phyloP scores from a whole-genome alignment of 2,113 vertebrate genomes.

The Hippolais icterina region DNA sequence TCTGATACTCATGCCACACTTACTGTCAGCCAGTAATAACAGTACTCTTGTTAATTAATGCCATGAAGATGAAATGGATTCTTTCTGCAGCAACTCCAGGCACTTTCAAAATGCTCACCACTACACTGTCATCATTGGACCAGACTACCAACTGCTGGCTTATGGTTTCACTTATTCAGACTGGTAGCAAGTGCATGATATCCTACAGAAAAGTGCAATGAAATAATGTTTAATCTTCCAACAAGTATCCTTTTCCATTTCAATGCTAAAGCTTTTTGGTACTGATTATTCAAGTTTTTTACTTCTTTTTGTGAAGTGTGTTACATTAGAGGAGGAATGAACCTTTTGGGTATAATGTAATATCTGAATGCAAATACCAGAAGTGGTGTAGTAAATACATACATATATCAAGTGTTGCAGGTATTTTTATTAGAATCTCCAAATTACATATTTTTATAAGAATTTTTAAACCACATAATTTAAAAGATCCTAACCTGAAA shows the following conservation, averaged over 20 bases:
- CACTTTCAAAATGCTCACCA: background rate
- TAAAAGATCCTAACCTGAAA: constrained; percentile 18
- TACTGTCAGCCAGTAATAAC: background rate
- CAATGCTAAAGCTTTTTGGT: constrained; percentile 2
- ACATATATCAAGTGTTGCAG: background rate
- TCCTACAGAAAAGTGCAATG: constrained; percentile 17
- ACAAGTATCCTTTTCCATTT: background rate
- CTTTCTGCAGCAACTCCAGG: background rate
- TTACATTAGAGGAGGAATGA: background rate
- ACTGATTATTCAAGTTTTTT: constrained; percentile 39
- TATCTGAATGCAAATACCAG: constrained; percentile 39
- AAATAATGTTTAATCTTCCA: background rate
- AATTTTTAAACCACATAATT: constrained; percentile 19
- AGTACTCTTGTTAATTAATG: background rate
- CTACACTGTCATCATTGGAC: background rate
- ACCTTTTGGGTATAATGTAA: background rate
- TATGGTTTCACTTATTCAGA: background rate
- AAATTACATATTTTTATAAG: constrained; percentile 67
- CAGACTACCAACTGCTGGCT: background rate
- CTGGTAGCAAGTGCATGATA: background rate
- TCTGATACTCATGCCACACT: background rate
- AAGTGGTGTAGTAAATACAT: constrained; percentile 32
- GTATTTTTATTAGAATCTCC: constrained; percentile 52
- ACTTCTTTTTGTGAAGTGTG: constrained; percentile 66
- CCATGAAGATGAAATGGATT: background rate